Conservation (phyloP, 2,797 vertebrate genomes). For the Lutjanus campechanus region DNA sequence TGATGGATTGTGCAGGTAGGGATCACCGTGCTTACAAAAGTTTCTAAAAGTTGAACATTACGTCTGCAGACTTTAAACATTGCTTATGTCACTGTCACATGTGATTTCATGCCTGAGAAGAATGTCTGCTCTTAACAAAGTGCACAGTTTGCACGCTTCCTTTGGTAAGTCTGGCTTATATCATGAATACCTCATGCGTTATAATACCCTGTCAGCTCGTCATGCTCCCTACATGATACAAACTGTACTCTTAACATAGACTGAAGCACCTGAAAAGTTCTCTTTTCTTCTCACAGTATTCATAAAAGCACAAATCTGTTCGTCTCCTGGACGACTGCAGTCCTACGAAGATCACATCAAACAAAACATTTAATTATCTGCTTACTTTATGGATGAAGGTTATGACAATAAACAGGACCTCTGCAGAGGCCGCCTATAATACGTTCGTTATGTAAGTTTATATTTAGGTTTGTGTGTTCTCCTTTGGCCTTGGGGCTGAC, state of each 20-base stretch:
- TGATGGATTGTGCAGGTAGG: not conserved
- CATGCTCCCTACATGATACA: not conserved
- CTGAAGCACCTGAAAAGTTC: not conserved
- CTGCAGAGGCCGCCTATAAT: slow-evolving; percentile 13
- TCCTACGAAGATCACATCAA: slow-evolving; percentile 26
- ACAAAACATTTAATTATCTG: slow-evolving; percentile 55
- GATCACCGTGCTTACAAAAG: not conserved
- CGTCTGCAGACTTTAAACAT: not conserved
- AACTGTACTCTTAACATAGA: not conserved
- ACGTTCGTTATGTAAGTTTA: slow-evolving; percentile 62
- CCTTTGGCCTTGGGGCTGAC: slow-evolving; percentile 20
- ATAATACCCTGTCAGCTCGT: not conserved
- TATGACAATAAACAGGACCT: slow-evolving; percentile 34
- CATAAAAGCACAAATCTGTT: slow-evolving; percentile 18
- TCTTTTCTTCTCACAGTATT: not conserved
- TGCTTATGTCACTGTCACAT: not conserved
- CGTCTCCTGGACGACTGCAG: slow-evolving; percentile 25
- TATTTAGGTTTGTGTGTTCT: slow-evolving; percentile 50
- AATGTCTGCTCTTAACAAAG: not conserved
- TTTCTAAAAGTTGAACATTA: not conserved
- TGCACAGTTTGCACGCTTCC: slow-evolving; percentile 3
- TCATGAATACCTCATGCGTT: slow-evolving; percentile 41
- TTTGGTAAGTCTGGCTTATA: slow-evolving; percentile 30
- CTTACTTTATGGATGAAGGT: slow-evolving; percentile 38
- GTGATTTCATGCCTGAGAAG: slow-evolving; percentile 8